These are phyloP conservation scores for Biston betularia DNA, from an alignment of 2,888 invertebrate species.

Conservation along the genomic window DNA sequence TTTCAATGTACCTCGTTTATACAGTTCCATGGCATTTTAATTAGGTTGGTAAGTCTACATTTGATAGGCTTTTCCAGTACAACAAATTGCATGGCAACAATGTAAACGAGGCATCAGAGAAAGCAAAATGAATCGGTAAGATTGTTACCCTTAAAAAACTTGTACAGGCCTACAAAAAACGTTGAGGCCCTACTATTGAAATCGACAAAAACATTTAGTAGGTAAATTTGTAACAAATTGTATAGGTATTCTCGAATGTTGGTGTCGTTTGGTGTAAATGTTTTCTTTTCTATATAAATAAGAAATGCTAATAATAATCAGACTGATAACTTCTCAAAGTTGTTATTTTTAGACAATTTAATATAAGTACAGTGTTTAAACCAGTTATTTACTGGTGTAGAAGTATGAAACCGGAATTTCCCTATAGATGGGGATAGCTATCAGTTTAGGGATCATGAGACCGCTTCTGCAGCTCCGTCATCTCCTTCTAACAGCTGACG, in stretches of 20 bases:
- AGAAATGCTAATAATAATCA: conserved; percentile 10
- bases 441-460: no score
- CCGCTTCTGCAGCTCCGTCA: no score
- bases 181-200: neutral
- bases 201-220: neutral
- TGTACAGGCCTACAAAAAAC: neutral
- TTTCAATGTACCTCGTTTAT: conserved; percentile 6
- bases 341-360: conserved; percentile 18
- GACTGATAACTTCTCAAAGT: conserved; percentile 30
- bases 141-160: neutral
- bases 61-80: conserved; percentile 5
- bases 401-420: neutral
- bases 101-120: conserved; percentile 8
- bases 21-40: neutral
- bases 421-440: neutral
- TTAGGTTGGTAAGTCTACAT: neutral
- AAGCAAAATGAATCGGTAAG: conserved; percentile 1
- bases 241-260: conserved; percentile 2
- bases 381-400: conserved; percentile 6
- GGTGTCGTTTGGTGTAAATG: conserved; percentile 25
- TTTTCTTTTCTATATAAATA: conserved; percentile 5
- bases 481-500: no score
- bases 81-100: neutral
- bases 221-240: conserved; percentile 25
- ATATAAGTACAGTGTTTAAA: conserved; percentile 12